phyloP scores from a whole-genome alignment of 2,888 invertebrate species.

The Cosmia trapezina region DNA sequence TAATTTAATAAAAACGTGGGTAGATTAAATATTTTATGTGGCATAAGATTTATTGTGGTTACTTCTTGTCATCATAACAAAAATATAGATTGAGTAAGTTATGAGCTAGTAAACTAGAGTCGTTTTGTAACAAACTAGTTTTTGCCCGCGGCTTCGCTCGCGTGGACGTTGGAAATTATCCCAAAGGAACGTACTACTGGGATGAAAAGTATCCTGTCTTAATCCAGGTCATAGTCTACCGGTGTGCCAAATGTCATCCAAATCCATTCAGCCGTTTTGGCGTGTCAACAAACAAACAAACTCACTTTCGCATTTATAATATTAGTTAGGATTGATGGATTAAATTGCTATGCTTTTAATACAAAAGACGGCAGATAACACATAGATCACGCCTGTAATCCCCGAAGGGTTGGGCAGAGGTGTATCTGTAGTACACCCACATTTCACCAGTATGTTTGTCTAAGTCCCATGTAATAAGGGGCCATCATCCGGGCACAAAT shows the following conservation, averaged over 20 bases:
- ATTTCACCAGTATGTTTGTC: neutral
- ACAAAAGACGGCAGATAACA: neutral
- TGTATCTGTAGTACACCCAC: neutral
- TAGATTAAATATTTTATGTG: constrained; percentile 57
- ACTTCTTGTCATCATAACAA: constrained; percentile 44
- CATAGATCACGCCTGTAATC: neutral
- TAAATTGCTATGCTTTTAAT: neutral
- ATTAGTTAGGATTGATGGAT: too few relatives aligned
- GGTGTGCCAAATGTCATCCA: too few relatives aligned
- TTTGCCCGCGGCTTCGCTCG: too few relatives aligned
- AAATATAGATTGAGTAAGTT: constrained; percentile 29
- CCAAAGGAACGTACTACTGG: too few relatives aligned
- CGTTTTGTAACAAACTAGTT: constrained; percentile 29
- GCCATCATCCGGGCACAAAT: neutral
- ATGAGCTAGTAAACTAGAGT: constrained; percentile 10
- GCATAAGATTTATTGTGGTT: constrained; percentile 39
- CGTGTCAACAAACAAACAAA: too few relatives aligned
- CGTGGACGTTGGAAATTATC: too few relatives aligned
- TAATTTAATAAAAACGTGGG: constrained; percentile 62
- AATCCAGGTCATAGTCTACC: too few relatives aligned
- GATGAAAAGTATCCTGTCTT: too few relatives aligned
- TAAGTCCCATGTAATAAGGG: neutral
- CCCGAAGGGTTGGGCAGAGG: neutral
- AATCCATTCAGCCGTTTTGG: too few relatives aligned
- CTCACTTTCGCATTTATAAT: too few relatives aligned